Evolutionary conservation across 2,113 vertebrate genomes (phyloP).

Genomic region (Chionis minor): DNA sequence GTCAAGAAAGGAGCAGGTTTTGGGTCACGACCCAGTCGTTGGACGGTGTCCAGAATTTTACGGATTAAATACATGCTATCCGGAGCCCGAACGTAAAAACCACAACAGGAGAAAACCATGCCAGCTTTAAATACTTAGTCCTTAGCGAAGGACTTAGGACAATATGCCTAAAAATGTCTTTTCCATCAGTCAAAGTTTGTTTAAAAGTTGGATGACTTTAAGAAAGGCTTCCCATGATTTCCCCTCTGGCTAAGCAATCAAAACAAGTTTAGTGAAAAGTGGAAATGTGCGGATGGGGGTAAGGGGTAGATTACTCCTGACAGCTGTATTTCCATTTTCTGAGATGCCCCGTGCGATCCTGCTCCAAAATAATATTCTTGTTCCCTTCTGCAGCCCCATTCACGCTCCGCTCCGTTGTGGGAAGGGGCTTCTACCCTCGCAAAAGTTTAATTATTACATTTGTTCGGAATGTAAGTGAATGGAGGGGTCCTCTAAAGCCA

Average conservation of each 20-base stretch:
- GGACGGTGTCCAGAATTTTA: conserved; percentile 72
- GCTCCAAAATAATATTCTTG: conserved; percentile 59
- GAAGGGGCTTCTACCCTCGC: not conserved
- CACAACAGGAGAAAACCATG: conserved; percentile 60
- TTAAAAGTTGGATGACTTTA: conserved; percentile 76
- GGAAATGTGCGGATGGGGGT: conserved; percentile 48
- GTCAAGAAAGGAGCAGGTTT: not conserved
- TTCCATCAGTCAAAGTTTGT: conserved; percentile 75
- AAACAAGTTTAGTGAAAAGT: conserved; percentile 77
- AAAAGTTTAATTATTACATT: not conserved
- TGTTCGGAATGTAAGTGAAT: not conserved
- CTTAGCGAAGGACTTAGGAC: conserved; percentile 52
- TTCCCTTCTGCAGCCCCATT: not conserved
- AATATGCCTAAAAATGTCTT: conserved; percentile 71
- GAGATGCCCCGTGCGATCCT: conserved; percentile 20
- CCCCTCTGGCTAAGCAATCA: conserved; percentile 76
- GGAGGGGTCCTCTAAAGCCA: not conserved
- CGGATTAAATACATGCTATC: conserved; percentile 69
- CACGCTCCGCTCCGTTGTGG: not conserved
- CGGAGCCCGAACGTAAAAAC: conserved; percentile 66
- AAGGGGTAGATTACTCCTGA: conserved; percentile 56
- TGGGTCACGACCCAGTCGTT: conserved; percentile 69
- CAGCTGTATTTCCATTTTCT: conserved; percentile 70
- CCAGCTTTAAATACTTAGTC: conserved; percentile 66
- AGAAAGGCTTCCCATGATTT: conserved; percentile 74